Base-by-base conservation (phyloP, 2,888 invertebrate genomes). In the Drosophila anomelani region DNA sequence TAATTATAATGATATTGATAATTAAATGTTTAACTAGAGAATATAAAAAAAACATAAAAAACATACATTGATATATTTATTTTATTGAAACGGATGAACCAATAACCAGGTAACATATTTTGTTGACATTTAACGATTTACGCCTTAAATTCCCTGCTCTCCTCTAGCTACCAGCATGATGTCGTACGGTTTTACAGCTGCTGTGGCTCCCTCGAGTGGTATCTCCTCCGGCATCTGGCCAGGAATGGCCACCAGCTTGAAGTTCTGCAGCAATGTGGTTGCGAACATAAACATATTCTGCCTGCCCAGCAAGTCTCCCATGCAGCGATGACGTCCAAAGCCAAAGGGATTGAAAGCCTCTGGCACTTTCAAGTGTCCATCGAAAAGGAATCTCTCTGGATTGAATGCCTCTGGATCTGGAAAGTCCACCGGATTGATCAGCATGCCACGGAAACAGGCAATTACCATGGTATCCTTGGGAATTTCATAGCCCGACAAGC, bases 391-490 rank as follows among this genome's bases (percentile, higher is more conserved):
- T 64, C 97, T 93, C 73, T 96, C 96, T 0, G 97, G 97, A 56
- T 94, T 94, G 92, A 97, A 97, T 5, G 93, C 91, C 71, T 95
- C 94, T 0, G 96, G 95, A 57, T 96, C 95, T 0, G 94, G 94
- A 93, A 95, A 97, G 49, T 94, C 93, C 0, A 94, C 93, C 9
- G 95, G 94, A 79, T 95, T 94, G 94, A 96, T 95, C 53, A 96
- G 92, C 77, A 96, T 94, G 78, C 95, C 95, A 49, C 95, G 95
- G 88, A 95, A 95, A 90, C 96, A 97, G 54, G 95, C 95, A 9
- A 97, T 94, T 1, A 97, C 94, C 95, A 96, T 96, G 5, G 96
- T 96, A 79, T 97, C 95, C 96, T 97, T 96, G 17, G 97, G 97
- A 89, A 97, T 95, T 63, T 93, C 93, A 89, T 95, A 95, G 54